phyloP scores from a whole-genome alignment of 2,888 invertebrate genomes.

The Tiphia femorata region DNA sequence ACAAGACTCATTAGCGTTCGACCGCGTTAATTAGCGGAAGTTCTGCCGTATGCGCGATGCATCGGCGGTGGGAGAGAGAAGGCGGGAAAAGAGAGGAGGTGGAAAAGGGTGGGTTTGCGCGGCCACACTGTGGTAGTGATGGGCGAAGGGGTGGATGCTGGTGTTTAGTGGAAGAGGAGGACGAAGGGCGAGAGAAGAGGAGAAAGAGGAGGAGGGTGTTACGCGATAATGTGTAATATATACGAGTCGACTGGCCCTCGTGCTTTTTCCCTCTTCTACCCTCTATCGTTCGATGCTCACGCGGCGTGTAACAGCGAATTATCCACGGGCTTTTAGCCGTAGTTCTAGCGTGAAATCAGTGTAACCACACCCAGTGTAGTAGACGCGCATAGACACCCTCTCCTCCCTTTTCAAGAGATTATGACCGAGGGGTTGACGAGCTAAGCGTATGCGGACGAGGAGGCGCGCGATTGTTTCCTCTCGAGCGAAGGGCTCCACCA shows the following conservation, averaged over 20 bases:
- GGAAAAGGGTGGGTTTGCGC: too few species aligned
- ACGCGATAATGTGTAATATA: constrained; percentile 46
- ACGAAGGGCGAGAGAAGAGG: not conserved
- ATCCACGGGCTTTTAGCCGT: constrained; percentile 62
- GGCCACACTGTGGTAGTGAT: too few species aligned
- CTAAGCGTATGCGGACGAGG: too few species aligned
- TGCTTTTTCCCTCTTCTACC: constrained; percentile 43
- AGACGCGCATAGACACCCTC: too few species aligned
- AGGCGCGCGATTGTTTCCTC: too few species aligned
- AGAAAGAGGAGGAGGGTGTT: not conserved
- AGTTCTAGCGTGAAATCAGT: constrained; percentile 63
- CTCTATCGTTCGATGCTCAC: constrained; percentile 39
- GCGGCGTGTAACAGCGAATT: constrained; percentile 51
- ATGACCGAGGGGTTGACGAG: too few species aligned
- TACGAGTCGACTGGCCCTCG: constrained; percentile 25
- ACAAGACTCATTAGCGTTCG: constrained; percentile 48
- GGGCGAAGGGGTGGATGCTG: too few species aligned
- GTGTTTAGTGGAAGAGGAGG: too few species aligned
- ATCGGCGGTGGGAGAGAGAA: constrained; percentile 16
- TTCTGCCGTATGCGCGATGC: constrained; percentile 38
- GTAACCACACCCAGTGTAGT: constrained; percentile 61
- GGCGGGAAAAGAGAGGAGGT: too few species aligned
- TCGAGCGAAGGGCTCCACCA: too few species aligned
- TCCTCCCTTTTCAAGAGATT: too few species aligned
- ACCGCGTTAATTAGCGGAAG: constrained; percentile 51